These are phyloP conservation scores for Eupleurogrammus muticus DNA, from an alignment of 2,797 vertebrate species.

Conservation along the genomic window DNA sequence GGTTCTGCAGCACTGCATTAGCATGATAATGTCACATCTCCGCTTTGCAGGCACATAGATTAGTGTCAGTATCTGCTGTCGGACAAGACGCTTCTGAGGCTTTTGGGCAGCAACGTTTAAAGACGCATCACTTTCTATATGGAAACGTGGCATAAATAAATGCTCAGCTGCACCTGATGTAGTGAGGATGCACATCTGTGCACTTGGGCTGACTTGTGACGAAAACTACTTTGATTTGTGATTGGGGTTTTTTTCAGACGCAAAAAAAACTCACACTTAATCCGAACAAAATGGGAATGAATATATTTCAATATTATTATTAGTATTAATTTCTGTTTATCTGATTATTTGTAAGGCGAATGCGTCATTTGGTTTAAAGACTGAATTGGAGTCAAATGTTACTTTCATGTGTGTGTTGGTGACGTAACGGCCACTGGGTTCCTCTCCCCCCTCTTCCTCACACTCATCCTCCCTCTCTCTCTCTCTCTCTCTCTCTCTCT, in stretches of 20 bases:
- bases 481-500: slow-evolving; percentile 26
- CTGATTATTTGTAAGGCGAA: too few species aligned
- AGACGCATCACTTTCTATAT: not conserved
- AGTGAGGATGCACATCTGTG: not conserved
- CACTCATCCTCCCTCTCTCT: slow-evolving; percentile 7
- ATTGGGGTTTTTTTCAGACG: too few species aligned
- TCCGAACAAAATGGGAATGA: too few species aligned
- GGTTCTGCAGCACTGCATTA: not conserved
- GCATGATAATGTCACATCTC: not conserved
- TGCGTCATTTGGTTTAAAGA: too few species aligned
- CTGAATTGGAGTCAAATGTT: too few species aligned
- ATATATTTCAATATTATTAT: too few species aligned
- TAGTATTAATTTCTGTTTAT: too few species aligned
- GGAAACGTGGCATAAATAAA: not conserved
- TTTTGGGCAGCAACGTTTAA: not conserved
- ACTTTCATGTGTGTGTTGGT: slow-evolving; percentile 50
- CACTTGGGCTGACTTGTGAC: not conserved
- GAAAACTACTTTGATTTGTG: too few species aligned
- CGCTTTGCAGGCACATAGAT: not conserved
- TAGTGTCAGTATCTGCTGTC: not conserved
- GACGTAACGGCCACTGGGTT: slow-evolving; percentile 68
- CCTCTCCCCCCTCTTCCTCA: slow-evolving; percentile 9
- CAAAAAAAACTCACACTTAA: too few species aligned
- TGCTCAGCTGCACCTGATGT: not conserved
- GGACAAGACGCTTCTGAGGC: not conserved